Evolutionary conservation across 1,140 invertebrate species (phyloP), one percentile per base, ranked within the genome.

Genomic region (Meloidogyne floridensis): DNA sequence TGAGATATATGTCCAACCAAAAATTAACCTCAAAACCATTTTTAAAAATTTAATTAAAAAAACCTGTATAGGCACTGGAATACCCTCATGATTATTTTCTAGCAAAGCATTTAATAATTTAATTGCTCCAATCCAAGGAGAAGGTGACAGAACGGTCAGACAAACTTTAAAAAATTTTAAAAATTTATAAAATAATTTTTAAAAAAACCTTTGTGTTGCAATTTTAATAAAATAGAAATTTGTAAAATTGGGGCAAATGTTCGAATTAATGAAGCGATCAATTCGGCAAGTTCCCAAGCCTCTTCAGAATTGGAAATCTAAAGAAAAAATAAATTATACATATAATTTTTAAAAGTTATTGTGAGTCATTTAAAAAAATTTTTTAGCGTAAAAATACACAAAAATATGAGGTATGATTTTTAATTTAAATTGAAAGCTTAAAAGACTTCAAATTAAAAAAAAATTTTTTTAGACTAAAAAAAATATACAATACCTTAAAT

Each of bases 1-100:
- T 32, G 32, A 32, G 32, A 32, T 32, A 32, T 32, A 32, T 32
- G 32, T 32, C 32, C 32, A 32, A 32, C 1, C 32, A 32, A 32
- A 32, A 32, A 32, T 2, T 32, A 32, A 1, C 32, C 32, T 32
- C 32, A 32, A 32, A 32, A 32, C 1, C 32, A 32, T 32, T 32
- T 32, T 32, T 1, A n/a, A 77, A n/a, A 51, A 54, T n/a, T 15
- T 8, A 69, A 8, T 9, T 59, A 70, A 42, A 78, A 10, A 78
- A 43, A 83, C 81, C 80, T 82, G 81, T 8, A 82, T 53, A 8
- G 81, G 81, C 32, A 81, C 47, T n/a, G 81, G 80, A 47, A 82
- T 47, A 47, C 70, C 51, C 10, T 82, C 81, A 75, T 82, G 59
- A 75, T 75, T 81, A 56, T 81, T 20, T 51, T 74, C 72, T 10